Percentiles rank a stretch among this genome's conserved stretches.
Conservation (phyloP, 2,888 invertebrate genomes). For the Isoperla grammatica region DNA sequence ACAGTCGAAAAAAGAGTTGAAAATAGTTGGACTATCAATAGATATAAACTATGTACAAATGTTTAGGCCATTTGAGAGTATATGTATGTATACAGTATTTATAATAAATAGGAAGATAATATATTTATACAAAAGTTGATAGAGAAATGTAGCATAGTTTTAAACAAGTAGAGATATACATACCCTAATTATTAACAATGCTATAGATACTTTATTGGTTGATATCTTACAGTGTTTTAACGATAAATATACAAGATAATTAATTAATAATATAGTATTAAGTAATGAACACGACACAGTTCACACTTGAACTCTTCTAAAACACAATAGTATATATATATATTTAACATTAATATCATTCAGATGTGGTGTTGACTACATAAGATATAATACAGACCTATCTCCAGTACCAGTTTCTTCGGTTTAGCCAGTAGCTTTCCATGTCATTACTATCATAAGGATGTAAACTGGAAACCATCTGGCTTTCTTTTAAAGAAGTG, state of each 20-base stretch:
- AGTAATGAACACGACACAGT: too few species aligned
- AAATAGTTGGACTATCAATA: conserved; percentile 24
- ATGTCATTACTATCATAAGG: too few species aligned
- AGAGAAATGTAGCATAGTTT: conserved; percentile 13
- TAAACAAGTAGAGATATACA: conserved; percentile 12
- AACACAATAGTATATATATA: too few species aligned
- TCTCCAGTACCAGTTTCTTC: too few species aligned
- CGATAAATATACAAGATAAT: background rate
- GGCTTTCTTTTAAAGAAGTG: too few species aligned
- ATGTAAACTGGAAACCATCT: too few species aligned
- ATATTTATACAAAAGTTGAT: conserved; percentile 22
- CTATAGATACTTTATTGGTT: conserved; percentile 8
- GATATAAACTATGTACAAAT: conserved; percentile 29
- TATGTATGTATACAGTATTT: conserved; percentile 22
- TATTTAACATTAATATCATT: too few species aligned
- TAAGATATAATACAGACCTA: too few species aligned
- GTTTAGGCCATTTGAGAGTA: conserved; percentile 29
- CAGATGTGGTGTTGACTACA: too few species aligned
- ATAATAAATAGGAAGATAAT: conserved; percentile 21
- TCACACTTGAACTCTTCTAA: too few species aligned
- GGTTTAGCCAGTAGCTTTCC: too few species aligned
- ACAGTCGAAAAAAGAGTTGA: conserved; percentile 23
- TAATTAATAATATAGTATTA: too few species aligned
- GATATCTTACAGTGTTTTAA: conserved; percentile 16
- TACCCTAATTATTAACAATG: background rate